These are phyloP conservation scores for Eueides isabella DNA, from an alignment of 1,140 invertebrate species.

Conservation along the genomic window DNA sequence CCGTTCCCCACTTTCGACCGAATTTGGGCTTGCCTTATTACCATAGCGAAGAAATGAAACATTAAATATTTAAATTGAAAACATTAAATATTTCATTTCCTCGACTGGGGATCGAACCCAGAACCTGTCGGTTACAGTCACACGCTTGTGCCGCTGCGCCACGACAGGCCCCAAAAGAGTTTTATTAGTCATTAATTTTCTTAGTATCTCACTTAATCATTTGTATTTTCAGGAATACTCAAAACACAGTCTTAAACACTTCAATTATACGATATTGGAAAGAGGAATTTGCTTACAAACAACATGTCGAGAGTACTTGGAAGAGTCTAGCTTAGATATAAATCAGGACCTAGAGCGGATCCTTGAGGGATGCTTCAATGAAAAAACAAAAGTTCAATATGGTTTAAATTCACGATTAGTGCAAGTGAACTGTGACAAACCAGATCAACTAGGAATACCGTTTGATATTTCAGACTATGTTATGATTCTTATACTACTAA, in stretches of 20 bases:
- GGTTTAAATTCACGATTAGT: not conserved
- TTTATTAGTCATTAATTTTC: too few species aligned
- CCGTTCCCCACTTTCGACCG: too few species aligned
- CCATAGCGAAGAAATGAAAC: too few species aligned
- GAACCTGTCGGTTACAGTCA: too few species aligned
- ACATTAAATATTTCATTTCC: too few species aligned
- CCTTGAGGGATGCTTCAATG: not conserved
- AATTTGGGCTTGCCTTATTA: too few species aligned
- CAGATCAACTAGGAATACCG: not conserved
- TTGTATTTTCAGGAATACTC: conserved; percentile 12
- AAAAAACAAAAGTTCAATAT: not conserved
- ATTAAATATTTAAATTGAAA: too few species aligned
- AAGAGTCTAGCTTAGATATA: not conserved
- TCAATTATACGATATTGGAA: conserved; percentile 15
- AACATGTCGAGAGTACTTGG: conserved; percentile 1
- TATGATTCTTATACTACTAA: not conserved
- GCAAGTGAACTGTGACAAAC: not conserved
- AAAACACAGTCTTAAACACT: not conserved
- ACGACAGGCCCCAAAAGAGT: too few species aligned
- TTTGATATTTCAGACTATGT: not conserved
- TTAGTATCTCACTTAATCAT: too few species aligned
- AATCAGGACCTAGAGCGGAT: not conserved
- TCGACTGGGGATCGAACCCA: too few species aligned
- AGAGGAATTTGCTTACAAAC: not conserved
- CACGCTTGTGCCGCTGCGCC: too few species aligned